Conservation (phyloP, 1,140 invertebrate genomes). For the Diabrotica virgifera region DNA sequence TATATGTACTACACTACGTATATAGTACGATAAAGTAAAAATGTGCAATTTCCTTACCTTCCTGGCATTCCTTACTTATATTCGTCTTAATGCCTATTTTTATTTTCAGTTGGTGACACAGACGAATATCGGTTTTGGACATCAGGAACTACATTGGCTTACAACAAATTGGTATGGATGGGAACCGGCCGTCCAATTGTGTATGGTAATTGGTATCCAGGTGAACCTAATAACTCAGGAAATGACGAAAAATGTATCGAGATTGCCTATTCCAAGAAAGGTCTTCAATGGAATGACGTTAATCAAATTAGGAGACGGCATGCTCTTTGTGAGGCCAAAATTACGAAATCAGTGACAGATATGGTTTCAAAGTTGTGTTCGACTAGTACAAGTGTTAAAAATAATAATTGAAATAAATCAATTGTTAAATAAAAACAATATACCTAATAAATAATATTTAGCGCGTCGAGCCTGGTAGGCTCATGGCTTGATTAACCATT, state of each 20-base stretch:
- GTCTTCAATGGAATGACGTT: conserved; percentile 11
- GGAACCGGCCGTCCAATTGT: conserved; percentile 10
- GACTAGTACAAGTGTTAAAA: neutral
- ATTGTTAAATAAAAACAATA: too few relatives aligned
- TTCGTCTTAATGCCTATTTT: too few relatives aligned
- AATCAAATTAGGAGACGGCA: neutral
- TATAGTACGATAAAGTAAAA: too few relatives aligned
- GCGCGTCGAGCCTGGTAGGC: too few relatives aligned
- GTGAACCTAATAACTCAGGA: conserved; percentile 22
- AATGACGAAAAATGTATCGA: conserved; percentile 22
- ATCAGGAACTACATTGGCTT: neutral
- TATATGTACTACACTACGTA: too few relatives aligned
- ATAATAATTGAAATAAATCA: too few relatives aligned
- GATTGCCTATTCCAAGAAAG: neutral
- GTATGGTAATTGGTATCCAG: conserved; percentile 16
- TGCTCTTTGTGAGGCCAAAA: conserved; percentile 9
- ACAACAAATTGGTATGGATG: neutral
- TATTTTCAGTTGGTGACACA: too few relatives aligned
- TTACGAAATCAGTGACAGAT: neutral
- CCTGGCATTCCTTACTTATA: too few relatives aligned
- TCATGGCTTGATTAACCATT: too few relatives aligned
- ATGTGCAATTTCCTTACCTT: too few relatives aligned
- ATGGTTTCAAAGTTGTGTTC: neutral
- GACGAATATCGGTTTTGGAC: conserved; percentile 9
- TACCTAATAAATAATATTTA: too few relatives aligned